Percentiles rank a stretch among this genome's conserved stretches.
Conservation (phyloP, 2,888 invertebrate species). For the Bombylius major region DNA sequence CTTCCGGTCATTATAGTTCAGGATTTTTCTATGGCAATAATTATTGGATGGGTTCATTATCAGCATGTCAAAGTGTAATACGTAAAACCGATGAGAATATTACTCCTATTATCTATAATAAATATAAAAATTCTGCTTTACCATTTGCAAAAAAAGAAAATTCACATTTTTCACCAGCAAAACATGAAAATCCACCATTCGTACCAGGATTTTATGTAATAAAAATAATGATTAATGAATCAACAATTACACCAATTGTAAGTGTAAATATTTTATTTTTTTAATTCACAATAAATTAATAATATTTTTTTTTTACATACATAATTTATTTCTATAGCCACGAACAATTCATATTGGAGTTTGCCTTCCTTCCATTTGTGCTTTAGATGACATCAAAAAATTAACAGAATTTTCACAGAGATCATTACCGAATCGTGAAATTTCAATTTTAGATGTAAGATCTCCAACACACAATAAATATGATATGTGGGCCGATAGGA, state of each 20-base stretch:
- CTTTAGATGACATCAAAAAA: constrained; percentile 45
- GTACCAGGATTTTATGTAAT: constrained; percentile 53
- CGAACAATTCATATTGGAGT: constrained; percentile 61
- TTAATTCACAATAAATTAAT: too few relatives aligned
- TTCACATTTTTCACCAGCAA: constrained; percentile 24
- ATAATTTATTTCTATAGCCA: constrained; percentile 37
- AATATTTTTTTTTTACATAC: too few relatives aligned
- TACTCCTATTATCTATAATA: neutral
- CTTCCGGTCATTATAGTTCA: constrained; percentile 62
- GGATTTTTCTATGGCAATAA: constrained; percentile 75
- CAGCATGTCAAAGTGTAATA: constrained; percentile 47
- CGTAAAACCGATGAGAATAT: neutral
- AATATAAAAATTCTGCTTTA: constrained; percentile 22
- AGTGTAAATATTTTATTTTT: constrained; percentile 12
- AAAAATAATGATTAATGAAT: constrained; percentile 43
- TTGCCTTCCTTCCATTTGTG: constrained; percentile 60
- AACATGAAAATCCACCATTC: constrained; percentile 47
- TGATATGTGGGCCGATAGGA: constrained; percentile 51
- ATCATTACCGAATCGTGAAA: constrained; percentile 36
- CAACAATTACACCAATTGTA: constrained; percentile 27
- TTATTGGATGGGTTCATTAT: constrained; percentile 66
- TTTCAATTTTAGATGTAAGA: constrained; percentile 51
- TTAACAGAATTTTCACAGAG: constrained; percentile 45
- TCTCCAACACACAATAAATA: constrained; percentile 55
- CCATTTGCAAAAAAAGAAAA: constrained; percentile 30